Evolutionary conservation across 37 sponge, comb jelly and placozoan genomes (phyloP).

Genomic region (Geodia barretti): DNA sequence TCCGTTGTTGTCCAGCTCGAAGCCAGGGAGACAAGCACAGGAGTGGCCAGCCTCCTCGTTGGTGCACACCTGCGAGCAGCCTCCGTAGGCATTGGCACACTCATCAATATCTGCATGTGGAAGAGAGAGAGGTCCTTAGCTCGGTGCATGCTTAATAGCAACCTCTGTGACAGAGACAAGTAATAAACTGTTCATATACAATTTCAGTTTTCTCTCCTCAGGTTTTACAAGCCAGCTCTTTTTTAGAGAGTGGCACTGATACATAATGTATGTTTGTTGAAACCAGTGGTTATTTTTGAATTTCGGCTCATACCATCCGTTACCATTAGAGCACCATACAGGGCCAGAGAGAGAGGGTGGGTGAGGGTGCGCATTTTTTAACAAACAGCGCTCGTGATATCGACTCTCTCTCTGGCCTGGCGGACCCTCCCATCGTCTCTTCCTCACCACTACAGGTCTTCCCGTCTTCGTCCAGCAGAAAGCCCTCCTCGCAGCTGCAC

Average conservation of each 20-base stretch:
- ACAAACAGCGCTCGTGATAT: no score
- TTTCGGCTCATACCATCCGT: no score
- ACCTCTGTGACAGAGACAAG: neutral
- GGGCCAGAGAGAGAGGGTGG: no score
- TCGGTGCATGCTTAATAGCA: no score
- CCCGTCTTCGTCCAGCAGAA: neutral
- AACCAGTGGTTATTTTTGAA: no score
- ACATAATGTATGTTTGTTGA: no score
- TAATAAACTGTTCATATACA: neutral
- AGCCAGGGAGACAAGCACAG: slow-evolving; percentile 34
- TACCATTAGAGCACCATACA: no score
- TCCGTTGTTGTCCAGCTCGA: slow-evolving; percentile 12
- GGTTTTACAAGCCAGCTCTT: neutral
- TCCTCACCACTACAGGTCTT: slow-evolving; percentile 14
- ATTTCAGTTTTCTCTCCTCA: neutral
- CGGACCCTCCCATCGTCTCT: no score
- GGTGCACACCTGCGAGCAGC: slow-evolving; percentile 26
- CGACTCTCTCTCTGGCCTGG: neutral
- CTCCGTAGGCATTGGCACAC: neutral
- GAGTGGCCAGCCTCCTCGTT: slow-evolving; percentile 12
- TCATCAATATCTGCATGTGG: slow-evolving; percentile 41
- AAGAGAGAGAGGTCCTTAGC: no score
- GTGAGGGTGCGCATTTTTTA: no score
- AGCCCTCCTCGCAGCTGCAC: slow-evolving; percentile 13
- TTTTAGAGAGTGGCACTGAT: slow-evolving; percentile 3